A percentile compares a stretch with the other conserved stretches of the same genome.
Evolutionary conservation across 2,888 invertebrate species (phyloP).

Genomic region (Clanis bilineata): DNA sequence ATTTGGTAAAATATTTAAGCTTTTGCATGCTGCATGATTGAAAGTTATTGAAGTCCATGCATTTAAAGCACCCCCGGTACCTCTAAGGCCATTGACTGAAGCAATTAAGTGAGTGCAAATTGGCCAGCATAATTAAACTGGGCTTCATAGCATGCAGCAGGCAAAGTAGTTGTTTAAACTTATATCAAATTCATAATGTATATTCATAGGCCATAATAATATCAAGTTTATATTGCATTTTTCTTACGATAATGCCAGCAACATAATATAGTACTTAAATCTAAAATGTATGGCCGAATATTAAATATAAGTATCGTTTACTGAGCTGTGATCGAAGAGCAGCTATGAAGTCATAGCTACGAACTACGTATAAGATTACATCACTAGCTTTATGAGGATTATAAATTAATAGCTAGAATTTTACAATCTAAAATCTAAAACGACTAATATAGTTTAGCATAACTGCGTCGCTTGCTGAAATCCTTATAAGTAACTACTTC

Average conservation of each 20-base stretch:
- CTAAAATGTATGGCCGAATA: conserved; percentile 52
- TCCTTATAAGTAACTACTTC: conserved; percentile 66
- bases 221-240: conserved; percentile 17
- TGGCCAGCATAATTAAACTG: conserved; percentile 44
- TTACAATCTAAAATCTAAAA: conserved; percentile 56
- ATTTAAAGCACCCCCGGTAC: conserved; percentile 47
- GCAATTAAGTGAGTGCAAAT: conserved; percentile 54
- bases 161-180: conserved; percentile 51
- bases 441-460: conserved; percentile 55
- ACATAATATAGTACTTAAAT: conserved; percentile 47
- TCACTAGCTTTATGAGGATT: conserved; percentile 51
- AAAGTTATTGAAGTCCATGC: conserved; percentile 61
- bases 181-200: conserved; percentile 13
- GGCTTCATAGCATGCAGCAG: conserved; percentile 76
- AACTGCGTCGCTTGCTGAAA: conserved; percentile 57
- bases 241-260: conserved; percentile 20
- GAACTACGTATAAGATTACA: conserved; percentile 3
- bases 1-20: conserved; percentile 55
- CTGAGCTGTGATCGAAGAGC: conserved; percentile 51
- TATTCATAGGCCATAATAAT: conserved; percentile 33
- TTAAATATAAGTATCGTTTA: conserved; percentile 42
- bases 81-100: conserved; percentile 49
- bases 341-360: conserved; percentile 41
- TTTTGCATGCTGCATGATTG: conserved; percentile 80
- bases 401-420: conserved; percentile 52